Percentiles rank a stretch among this genome's conserved stretches.
phyloP scores from a whole-genome alignment of 2,113 vertebrate genomes.

The Gavia stellata region DNA sequence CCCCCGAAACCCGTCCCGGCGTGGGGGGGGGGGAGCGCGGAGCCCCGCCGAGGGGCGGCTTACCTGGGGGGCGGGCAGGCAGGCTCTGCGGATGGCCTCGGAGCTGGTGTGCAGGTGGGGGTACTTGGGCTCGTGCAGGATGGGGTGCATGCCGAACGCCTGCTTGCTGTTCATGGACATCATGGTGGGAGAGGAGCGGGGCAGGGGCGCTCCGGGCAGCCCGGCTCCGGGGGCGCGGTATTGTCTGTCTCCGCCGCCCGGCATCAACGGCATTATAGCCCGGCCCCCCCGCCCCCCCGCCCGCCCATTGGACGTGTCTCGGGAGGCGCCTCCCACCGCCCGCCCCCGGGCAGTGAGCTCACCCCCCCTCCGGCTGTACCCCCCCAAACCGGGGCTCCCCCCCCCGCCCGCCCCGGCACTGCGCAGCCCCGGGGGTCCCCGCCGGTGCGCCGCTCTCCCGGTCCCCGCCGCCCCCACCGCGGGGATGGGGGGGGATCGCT shows the following conservation, averaged over 20 bases:
- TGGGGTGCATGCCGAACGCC: constrained; percentile 90
- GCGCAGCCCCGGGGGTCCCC: background rate
- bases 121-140: constrained; percentile 90
- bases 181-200: constrained; percentile 69
- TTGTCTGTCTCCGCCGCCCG: constrained; percentile 56
- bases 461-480: background rate
- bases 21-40: background rate
- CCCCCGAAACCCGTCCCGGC: too few species aligned
- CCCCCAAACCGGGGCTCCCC: background rate
- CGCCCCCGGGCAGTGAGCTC: background rate
- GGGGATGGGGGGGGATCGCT: background rate
- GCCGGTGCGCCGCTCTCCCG: background rate
- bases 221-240: constrained; percentile 62
- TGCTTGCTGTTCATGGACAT: constrained; percentile 98
- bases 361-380: background rate
- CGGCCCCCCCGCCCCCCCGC: constrained; percentile 11
- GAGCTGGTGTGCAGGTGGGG: constrained; percentile 86
- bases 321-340: background rate
- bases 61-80: constrained; percentile 86
- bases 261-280: constrained; percentile 51
- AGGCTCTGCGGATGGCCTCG: constrained; percentile 88
- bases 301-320: background rate
- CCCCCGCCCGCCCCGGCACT: background rate
- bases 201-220: constrained; percentile 28
- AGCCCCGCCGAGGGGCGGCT: constrained; percentile 17